A percentile compares a stretch with the other conserved stretches of the same genome.
These are phyloP conservation scores for Corythornis cristatus DNA, from an alignment of 2,113 vertebrate species.

Conservation along the genomic window DNA sequence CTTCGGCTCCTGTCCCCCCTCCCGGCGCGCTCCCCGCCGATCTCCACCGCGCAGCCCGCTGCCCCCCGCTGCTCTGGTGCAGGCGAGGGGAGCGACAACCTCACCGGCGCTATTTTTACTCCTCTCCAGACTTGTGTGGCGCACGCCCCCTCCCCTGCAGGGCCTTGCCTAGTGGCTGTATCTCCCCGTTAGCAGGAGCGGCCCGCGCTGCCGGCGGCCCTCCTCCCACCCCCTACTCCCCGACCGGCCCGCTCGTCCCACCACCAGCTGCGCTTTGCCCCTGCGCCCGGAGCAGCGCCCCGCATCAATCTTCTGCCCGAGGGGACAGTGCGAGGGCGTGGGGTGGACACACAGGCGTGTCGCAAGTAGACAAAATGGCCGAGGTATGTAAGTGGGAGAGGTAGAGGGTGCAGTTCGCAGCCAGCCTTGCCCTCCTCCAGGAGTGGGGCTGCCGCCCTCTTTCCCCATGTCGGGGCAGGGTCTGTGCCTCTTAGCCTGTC, in stretches of 20 bases:
- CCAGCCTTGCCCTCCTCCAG: neutral
- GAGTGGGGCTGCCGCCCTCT: neutral
- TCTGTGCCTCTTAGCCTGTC: neutral
- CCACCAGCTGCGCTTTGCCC: neutral
- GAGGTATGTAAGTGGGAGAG: neutral
- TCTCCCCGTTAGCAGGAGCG: neutral
- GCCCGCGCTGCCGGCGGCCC: neutral
- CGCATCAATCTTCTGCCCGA: neutral
- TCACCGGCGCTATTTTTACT: conserved; percentile 16
- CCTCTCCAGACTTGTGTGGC: conserved; percentile 5
- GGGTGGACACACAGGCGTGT: neutral
- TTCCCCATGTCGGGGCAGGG: neutral
- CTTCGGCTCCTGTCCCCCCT: neutral
- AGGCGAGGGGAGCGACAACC: neutral
- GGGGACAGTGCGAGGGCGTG: neutral
- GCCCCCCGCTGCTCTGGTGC: neutral
- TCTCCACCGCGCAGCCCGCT: neutral
- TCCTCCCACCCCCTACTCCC: neutral
- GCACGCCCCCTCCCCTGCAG: conserved; percentile 40
- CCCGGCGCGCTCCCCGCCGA: neutral
- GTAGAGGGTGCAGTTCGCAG: neutral
- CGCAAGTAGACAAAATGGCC: conserved; percentile 53
- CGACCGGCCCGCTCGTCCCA: neutral
- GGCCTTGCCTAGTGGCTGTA: conserved; percentile 31
- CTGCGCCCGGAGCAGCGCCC: neutral